These are phyloP conservation scores for Ariopsis seemanni DNA, from an alignment of 2,113 vertebrate species.

Conservation along the genomic window DNA sequence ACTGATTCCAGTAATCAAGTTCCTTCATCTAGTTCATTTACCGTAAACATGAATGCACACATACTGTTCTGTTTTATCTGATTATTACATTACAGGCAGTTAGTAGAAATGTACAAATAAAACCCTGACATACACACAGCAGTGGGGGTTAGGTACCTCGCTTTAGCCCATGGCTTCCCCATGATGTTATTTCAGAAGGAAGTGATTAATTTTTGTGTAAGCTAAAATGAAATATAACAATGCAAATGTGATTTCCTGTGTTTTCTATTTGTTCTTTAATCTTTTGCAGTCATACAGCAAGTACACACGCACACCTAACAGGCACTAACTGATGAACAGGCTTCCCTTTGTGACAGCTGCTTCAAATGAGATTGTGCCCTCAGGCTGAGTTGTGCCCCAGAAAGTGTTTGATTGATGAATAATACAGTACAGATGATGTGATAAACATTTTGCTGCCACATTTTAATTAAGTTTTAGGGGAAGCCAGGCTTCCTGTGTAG, in stretches of 20 bases:
- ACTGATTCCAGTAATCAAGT: neutral
- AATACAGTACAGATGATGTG: neutral
- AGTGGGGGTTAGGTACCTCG: too few species aligned
- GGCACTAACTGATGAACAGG: neutral
- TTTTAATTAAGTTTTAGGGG: neutral
- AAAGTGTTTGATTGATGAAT: neutral
- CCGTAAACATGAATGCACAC: conserved; percentile 21
- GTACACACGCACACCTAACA: neutral
- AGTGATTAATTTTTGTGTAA: neutral
- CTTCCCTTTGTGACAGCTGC: neutral
- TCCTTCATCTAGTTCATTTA: neutral
- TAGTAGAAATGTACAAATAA: too few species aligned
- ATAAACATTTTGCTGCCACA: neutral
- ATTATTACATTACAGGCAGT: too few species aligned
- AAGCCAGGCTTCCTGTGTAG: neutral
- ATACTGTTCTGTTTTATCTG: neutral
- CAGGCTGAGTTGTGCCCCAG: neutral
- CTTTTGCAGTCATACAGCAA: neutral
- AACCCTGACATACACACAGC: neutral
- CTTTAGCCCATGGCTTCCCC: too few species aligned
- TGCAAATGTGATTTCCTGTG: neutral
- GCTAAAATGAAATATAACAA: too few species aligned
- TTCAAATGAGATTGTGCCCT: neutral
- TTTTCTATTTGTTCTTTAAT: too few species aligned
- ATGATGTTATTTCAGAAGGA: neutral